A percentile compares a stretch with the other conserved stretches of the same genome.
These are phyloP conservation scores for Geopemphigus sp. DNA, from an alignment of 1,140 invertebrate species.

Conservation along the genomic window DNA sequence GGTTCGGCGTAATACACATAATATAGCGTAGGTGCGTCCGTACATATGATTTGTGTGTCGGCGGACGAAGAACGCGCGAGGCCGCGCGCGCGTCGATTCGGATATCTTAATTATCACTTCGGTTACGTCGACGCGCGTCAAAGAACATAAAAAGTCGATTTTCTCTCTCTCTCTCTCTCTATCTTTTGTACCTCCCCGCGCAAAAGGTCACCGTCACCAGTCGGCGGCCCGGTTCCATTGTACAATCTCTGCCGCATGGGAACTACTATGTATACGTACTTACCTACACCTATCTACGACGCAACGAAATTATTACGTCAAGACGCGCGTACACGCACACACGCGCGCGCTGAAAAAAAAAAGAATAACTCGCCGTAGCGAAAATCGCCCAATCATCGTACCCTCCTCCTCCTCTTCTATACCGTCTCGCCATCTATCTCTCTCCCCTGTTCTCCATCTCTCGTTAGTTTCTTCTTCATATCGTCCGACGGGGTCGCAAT, in stretches of 20 bases:
- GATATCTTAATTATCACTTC: conserved; percentile 46
- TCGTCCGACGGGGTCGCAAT: not conserved
- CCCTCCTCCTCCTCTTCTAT: not conserved
- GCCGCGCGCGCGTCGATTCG: conserved; percentile 24
- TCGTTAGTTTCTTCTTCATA: conserved; percentile 10
- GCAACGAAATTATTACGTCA: conserved; percentile 38
- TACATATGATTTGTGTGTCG: conserved; percentile 3
- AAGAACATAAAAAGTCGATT: conserved; percentile 30
- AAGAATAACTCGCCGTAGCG: conserved; percentile 4
- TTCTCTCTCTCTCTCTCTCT: not conserved
- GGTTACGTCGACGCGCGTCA: conserved; percentile 32
- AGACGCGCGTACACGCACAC: not conserved
- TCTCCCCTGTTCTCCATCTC: not conserved
- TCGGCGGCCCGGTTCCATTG: conserved; percentile 22
- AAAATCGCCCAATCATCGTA: conserved; percentile 42
- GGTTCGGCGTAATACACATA: not conserved
- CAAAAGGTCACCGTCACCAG: conserved; percentile 36
- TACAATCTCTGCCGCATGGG: not conserved
- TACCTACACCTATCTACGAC: not conserved
- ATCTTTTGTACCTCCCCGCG: conserved; percentile 23
- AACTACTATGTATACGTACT: not conserved
- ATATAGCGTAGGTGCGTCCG: not conserved
- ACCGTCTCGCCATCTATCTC: no score
- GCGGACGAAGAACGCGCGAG: no score
- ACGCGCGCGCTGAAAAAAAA: not conserved